Evolutionary conservation across 2,113 vertebrate species (phyloP).

Genomic region (Centrocercus urophasianus): DNA sequence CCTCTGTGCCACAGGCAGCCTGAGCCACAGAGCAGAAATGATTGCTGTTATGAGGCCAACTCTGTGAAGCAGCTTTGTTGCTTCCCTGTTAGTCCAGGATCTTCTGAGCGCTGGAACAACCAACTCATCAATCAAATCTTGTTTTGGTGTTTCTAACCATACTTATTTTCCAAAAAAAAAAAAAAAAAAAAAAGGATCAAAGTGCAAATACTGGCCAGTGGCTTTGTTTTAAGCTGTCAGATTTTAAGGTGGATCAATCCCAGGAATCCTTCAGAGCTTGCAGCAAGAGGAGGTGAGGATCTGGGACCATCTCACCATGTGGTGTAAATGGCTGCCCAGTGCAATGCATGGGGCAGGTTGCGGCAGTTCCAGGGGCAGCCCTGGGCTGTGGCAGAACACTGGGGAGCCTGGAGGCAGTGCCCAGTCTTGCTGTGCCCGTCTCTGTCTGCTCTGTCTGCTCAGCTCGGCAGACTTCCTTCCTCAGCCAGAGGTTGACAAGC

Average conservation of each 20-base stretch:
- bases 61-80: not conserved
- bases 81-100: not conserved
- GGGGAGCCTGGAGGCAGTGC: not conserved
- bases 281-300: not conserved
- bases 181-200: not conserved
- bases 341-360: not conserved
- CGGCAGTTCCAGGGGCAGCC: not conserved
- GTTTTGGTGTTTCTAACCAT: not conserved
- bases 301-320: not conserved
- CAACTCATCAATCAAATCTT: not conserved
- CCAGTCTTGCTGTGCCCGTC: fast-evolving
- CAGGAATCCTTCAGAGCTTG: not conserved
- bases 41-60: not conserved
- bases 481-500: slow-evolving; percentile 1
- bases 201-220: not conserved
- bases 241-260: slow-evolving; percentile 5
- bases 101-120: not conserved
- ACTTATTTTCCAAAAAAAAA: not conserved
- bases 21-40: not conserved
- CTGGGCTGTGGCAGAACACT: not conserved
- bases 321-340: not conserved
- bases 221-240: not conserved
- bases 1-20: not conserved
- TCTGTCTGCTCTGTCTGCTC: slow-evolving; percentile 32
- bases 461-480: slow-evolving; percentile 54